Evolutionary conservation across 2,797 vertebrate species (phyloP).

Genomic region (Microctenopoma lineatum): DNA sequence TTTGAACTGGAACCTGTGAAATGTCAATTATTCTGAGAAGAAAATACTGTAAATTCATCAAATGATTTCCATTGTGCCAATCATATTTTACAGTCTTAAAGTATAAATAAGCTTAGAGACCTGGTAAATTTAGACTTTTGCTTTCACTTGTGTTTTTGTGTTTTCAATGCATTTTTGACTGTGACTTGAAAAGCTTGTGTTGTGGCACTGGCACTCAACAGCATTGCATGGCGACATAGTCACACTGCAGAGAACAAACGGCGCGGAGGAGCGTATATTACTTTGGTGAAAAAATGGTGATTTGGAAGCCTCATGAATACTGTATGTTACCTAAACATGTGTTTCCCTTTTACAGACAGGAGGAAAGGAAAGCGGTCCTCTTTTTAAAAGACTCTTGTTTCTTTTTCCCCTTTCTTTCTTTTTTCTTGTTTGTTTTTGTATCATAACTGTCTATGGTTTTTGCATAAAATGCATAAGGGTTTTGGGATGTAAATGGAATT

Average conservation of each 20-base stretch:
- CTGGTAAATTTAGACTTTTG: conserved; percentile 72
- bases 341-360: conserved; percentile 88
- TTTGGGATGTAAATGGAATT: conserved; percentile 99
- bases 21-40: conserved; percentile 59
- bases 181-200: conserved; percentile 72
- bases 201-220: conserved; percentile 63
- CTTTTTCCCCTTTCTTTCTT: conserved; percentile 71
- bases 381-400: conserved; percentile 72
- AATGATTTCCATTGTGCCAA: conserved; percentile 71
- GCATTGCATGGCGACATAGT: conserved; percentile 83
- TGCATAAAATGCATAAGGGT: conserved; percentile 99
- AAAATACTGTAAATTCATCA: conserved; percentile 64
- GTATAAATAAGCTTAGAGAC: conserved; percentile 78
- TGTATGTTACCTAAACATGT: conserved; percentile 87
- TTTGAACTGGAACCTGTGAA: conserved; percentile 79
- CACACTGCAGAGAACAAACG: conserved; percentile 79
- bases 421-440: conserved; percentile 91
- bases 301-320: conserved; percentile 90
- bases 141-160: conserved; percentile 72
- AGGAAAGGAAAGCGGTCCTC: conserved; percentile 82
- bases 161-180: conserved; percentile 72
- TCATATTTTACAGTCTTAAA: conserved; percentile 78
- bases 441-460: conserved; percentile 93
- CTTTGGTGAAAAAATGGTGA: conserved; percentile 85
- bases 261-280: conserved; percentile 80